Percentiles rank a stretch among this genome's conserved stretches.
Conservation (phyloP, 2,113 vertebrate species). For the Abramis brama region DNA sequence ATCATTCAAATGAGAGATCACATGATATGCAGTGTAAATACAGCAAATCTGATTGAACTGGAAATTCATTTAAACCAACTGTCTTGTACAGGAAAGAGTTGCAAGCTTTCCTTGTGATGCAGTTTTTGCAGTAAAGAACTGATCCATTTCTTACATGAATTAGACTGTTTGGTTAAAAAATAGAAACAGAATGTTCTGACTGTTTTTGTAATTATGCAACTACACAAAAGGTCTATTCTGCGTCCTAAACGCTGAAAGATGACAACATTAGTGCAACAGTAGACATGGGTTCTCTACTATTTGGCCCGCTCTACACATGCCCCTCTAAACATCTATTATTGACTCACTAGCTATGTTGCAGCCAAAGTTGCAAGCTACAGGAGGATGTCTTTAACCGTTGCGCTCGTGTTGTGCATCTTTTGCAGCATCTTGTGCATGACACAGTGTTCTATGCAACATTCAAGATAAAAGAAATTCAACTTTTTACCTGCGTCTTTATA, state of each 20-base stretch:
- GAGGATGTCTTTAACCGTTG: no score
- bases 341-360: not conserved
- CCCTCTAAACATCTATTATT: not conserved
- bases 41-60: not conserved
- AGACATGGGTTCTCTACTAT: not conserved
- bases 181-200: not conserved
- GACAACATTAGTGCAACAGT: not conserved
- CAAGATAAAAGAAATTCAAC: not conserved
- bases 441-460: no score
- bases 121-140: not conserved
- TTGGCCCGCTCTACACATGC: not conserved
- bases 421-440: no score
- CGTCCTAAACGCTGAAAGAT: not conserved
- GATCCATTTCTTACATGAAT: not conserved
- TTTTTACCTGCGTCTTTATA: no score
- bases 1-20: slow-evolving; percentile 2
- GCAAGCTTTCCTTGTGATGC: not conserved
- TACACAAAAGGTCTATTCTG: not conserved
- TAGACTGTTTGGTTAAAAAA: not conserved
- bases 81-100: not conserved
- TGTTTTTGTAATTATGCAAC: not conserved
- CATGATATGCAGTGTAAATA: slow-evolving; percentile 1
- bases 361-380: no score
- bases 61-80: not conserved
- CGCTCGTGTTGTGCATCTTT: no score